Evolutionary conservation across 2,113 vertebrate species (phyloP).

Genomic region (Gopherus evgoodei): DNA sequence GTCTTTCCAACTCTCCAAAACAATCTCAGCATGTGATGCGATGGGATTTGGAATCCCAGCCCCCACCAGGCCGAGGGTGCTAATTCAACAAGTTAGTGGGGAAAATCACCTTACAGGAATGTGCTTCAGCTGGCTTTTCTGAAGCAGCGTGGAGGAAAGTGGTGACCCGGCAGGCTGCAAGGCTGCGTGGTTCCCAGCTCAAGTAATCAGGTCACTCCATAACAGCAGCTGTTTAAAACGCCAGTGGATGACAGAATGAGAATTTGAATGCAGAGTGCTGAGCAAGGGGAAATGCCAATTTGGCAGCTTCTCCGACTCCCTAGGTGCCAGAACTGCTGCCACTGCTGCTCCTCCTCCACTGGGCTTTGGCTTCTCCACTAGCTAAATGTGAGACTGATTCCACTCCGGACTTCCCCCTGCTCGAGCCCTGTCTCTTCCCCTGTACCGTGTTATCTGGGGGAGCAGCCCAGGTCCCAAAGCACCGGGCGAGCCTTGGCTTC

Average conservation of each 20-base stretch:
- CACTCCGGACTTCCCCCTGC: not conserved
- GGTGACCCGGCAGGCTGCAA: not conserved
- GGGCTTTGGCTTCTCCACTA: not conserved
- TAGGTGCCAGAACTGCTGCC: not conserved
- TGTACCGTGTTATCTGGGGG: not conserved
- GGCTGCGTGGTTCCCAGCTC: not conserved
- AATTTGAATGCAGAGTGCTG: not conserved
- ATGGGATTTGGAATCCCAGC: not conserved
- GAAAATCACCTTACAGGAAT: not conserved
- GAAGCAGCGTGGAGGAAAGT: not conserved
- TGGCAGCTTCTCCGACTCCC: not conserved
- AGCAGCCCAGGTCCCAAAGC: not conserved
- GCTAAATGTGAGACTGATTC: not conserved
- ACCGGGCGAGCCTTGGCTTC: too few relatives aligned
- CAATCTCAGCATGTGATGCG: not conserved
- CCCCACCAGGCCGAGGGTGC: rapidly evolving
- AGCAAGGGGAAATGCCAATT: not conserved
- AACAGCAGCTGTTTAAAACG: not conserved
- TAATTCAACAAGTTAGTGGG: not conserved
- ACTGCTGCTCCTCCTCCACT: not conserved
- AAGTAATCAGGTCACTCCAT: not conserved
- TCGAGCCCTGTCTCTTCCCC: not conserved
- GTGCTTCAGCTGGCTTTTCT: not conserved
- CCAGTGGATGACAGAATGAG: not conserved
- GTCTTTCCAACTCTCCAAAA: not conserved